Evolutionary conservation across 1,140 invertebrate genomes (phyloP), one percentile per base, ranked within the genome.

Genomic region (Paraescarpia echinospica): DNA sequence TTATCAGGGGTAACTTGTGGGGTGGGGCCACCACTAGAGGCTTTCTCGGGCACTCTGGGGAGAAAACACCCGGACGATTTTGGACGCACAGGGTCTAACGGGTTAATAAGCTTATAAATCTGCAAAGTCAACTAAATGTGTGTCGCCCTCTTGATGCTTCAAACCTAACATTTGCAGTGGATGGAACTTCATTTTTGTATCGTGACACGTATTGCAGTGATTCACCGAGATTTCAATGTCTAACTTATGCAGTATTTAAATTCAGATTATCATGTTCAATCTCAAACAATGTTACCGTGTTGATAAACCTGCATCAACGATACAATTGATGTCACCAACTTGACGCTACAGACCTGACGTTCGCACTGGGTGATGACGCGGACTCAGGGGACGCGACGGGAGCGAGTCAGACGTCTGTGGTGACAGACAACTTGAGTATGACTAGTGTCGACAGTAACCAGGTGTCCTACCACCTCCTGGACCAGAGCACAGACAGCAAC

Each of bases 361-460:
- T 35, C 14, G 41, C 91, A 91, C 91, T 59, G 91, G 59, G 59
- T 77, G 59, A 77, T 18, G 59, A 77, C 27, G 59, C 18, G 59
- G 59, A 77, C 0, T 18, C 59, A 77, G 59, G 59, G 12, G 22
- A 18, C 22, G 59, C 22, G 27, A 31, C 18, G 59, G n/a, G n/a
- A n/a, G 27, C 59, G 8, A 77, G 59, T 77, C 59, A 77, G 18
- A 77, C 59, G 27, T 77, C 59, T 4, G 59, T 89, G 5, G 59
- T 33, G 9, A 93, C 92, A 33, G 92, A 93, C 77, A 90, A 35
- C 34, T 18, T 89, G 33, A 93, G 93, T 89, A 41, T 92, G 33
- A 89, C 93, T 34, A 93, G 93, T 89, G 88, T 48, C 14, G 93
- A 93, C 89, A 93, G 93, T 88, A 91, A 35, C 89, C 59, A 77